Base-by-base conservation (phyloP, 2,113 vertebrate species). In the Ophiodon elongatus region DNA sequence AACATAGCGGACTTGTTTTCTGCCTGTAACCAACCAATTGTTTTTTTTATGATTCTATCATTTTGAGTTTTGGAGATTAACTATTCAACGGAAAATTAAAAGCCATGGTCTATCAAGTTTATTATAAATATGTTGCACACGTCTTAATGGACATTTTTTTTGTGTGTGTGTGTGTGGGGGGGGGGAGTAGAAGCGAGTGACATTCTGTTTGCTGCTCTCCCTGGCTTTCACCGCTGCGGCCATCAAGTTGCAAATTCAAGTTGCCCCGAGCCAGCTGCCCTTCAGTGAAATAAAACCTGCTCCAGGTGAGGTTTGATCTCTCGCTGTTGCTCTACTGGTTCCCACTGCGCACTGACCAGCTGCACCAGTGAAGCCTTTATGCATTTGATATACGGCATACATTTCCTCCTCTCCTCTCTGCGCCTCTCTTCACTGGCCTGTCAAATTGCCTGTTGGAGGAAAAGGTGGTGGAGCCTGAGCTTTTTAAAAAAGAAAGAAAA, bases 381-480 rank as follows among this genome's bases (percentile, higher is more conserved):
- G 85, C 85, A 89, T 91, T 90, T 90, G 88, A 91, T 87, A 91
- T 80, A 29, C 64, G n/a, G 79, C 79, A 62, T 65, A 71, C 27
- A 87, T 85, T 83, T 73, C 77, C 84, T 68, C 71, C 65, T 73
- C 80, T 76, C 59, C 71, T 23, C 74, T 39, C 76, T 23, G 21
- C 1, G 80, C 79, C 52, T 79, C 86, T 90, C 87, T 87, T 87
- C 90, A 89, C 84, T 91, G 89, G 82, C 86, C 85, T 91, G 89
- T 87, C 86, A 91, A 91, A 92, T 86, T 89, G 86, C 76, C 75
- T 68, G 63, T 77, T 84, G 83, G 80, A 87, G 89, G 69, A 79
- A 87, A 80, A 90, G 79, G 66, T 78, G 86, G 72, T 54, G 31
- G 73, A 81, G 83, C 57, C 21, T 25, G 33, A 15, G 45, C 23